Evolutionary conservation across 1,140 invertebrate species (phyloP).

Genomic region (Nasonia giraulti): DNA sequence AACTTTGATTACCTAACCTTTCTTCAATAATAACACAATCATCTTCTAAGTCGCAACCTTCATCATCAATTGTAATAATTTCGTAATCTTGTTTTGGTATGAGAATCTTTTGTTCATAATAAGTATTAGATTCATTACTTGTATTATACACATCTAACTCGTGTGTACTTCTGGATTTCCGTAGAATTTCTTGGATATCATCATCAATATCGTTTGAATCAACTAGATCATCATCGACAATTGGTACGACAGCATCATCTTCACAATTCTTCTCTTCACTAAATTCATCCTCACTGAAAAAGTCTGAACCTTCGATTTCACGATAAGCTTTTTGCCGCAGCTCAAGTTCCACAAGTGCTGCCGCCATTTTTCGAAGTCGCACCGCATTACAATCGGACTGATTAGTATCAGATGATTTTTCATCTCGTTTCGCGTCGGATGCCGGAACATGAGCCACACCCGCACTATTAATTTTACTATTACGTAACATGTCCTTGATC

Average conservation of each 20-base stretch:
- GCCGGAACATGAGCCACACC: too few species aligned
- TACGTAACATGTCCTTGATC: neutral
- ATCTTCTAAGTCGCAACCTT: slow-evolving; percentile 1
- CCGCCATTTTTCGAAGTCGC: slow-evolving; percentile 1
- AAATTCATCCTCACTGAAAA: neutral
- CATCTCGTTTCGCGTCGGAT: neutral
- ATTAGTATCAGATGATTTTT: neutral
- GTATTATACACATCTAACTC: neutral
- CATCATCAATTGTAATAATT: slow-evolving; percentile 36
- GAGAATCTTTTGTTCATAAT: neutral
- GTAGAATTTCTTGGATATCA: slow-evolving; percentile 57
- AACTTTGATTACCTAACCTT: neutral
- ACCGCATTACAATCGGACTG: neutral
- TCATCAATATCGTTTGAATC: slow-evolving; percentile 43
- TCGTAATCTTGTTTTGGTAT: neutral
- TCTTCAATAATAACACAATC: slow-evolving; percentile 38
- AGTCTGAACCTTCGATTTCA: neutral
- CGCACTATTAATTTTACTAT: neutral
- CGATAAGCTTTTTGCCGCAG: neutral
- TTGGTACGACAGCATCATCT: neutral
- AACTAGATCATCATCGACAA: neutral
- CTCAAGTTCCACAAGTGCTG: neutral
- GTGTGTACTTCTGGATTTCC: slow-evolving; percentile 43
- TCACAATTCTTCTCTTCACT: neutral
- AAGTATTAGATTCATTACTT: neutral